Evolutionary conservation across 30 jellyfish, hydroid and myxozoan species (phyloP), one percentile per base, ranked within the genome.

Genomic region (Hydractinia echinata): DNA sequence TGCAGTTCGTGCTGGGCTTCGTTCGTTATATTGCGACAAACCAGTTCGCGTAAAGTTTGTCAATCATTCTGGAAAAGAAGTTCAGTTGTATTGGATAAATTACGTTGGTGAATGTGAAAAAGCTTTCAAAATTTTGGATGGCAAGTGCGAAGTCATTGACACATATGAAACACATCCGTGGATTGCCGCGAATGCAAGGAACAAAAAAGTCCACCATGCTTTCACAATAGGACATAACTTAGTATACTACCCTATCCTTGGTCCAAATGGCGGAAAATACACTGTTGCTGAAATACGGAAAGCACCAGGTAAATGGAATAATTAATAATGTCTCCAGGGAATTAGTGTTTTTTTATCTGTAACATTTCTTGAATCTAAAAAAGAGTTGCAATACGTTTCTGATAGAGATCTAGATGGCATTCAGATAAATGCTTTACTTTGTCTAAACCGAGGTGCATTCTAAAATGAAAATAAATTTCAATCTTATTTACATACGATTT

Each of bases 121-220:
- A 67, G 97, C 97, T 7, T 91, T 91, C 81, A 91, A 91, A 51
- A 64, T 64, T 64, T 51, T 64, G 10, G 74, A 64, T 64, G 74
- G 74, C 19, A 64, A 64, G 39, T 85, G 85, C 58, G 97, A 91
- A 66, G 86, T 91, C 51, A 83, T 91, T 58, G 97, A 91, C 79
- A 91, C 97, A 8, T 91, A 77, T 77, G 97, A 91, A 61, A 79
- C 97, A 4, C 97, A 91, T 73, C 97, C 97, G 5, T 91, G 97
- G 97, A 83, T 91, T 18, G 97, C 97, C n/a, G 97, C 97, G 16
- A 91, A 91, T 77, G 97, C 97, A 10, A 86, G 97, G 66, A 91
- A 91, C 61, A 78, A 84, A 73, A 91, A 91, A 71, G 97, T 91
- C 1, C 96, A 86, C 76, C 97, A 91, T 68, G 97, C 97, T 2